A percentile compares a stretch with the other conserved stretches of the same genome.
Evolutionary conservation across 2,113 vertebrate species (phyloP).

Genomic region (Edolisoma coerulescens): DNA sequence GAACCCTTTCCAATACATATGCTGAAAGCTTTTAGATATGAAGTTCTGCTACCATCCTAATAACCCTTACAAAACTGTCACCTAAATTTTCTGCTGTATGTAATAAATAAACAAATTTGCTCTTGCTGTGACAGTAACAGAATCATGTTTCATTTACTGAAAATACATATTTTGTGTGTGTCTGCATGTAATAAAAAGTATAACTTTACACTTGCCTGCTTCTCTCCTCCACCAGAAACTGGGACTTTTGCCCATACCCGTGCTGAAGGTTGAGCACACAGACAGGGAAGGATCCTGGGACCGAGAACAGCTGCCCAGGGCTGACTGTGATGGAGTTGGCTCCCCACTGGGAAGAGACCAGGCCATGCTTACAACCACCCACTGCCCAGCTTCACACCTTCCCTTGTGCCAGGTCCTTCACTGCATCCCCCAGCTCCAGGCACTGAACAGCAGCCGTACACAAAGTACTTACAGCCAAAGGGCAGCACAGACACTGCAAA

Average conservation of each 20-base stretch:
- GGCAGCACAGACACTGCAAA: not conserved
- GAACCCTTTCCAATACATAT: not conserved
- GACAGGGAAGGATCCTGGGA: not conserved
- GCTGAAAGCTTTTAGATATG: not conserved
- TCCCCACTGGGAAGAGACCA: not conserved
- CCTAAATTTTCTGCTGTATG: not conserved
- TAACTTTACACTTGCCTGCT: not conserved
- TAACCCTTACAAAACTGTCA: not conserved
- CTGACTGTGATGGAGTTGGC: not conserved
- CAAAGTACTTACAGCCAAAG: not conserved
- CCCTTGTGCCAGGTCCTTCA: not conserved
- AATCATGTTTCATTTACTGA: not conserved
- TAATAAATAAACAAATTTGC: not conserved
- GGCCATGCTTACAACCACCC: not conserved
- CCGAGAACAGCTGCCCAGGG: not conserved
- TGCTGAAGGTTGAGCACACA: not conserved
- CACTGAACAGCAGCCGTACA: not conserved
- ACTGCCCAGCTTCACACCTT: not conserved
- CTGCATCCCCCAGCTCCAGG: not conserved
- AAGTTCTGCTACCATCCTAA: not conserved
- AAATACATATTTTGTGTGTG: not conserved
- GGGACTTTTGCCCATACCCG: fast-evolving
- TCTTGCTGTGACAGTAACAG: not conserved
- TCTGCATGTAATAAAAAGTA: not conserved
- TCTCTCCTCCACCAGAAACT: not conserved